phyloP scores from a whole-genome alignment of 2,797 vertebrate species.

The Gymnopithys bicolor region DNA sequence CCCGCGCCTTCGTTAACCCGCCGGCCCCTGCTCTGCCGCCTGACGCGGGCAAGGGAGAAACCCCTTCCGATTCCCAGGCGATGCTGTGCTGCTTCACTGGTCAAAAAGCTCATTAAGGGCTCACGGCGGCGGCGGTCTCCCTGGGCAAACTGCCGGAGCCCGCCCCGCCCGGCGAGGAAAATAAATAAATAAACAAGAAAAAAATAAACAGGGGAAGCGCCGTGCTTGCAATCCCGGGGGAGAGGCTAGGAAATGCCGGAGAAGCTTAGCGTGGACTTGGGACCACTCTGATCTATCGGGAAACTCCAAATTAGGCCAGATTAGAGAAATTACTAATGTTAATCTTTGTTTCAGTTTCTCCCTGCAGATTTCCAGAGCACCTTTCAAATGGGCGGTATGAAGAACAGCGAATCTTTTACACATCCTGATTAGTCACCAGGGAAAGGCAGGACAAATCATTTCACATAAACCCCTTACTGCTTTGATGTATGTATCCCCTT shows the following conservation, averaged over 20 bases:
- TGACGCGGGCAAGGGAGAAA: not conserved
- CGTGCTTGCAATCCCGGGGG: not conserved
- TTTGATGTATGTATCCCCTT: conserved; percentile 60
- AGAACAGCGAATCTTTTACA: not conserved
- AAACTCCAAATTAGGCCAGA: not conserved
- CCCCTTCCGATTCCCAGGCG: conserved; percentile 31
- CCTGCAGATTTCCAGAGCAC: not conserved
- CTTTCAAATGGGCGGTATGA: not conserved
- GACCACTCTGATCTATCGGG: not conserved
- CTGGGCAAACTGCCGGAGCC: not conserved
- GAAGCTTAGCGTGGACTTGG: not conserved
- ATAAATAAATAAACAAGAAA: conserved; percentile 1
- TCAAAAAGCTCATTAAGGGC: conserved; percentile 49
- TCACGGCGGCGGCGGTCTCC: not conserved
- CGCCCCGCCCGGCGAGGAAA: not conserved
- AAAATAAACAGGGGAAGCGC: not conserved
- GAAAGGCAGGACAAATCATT: conserved; percentile 41
- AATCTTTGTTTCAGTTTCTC: not conserved
- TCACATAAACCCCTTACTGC: conserved; percentile 36
- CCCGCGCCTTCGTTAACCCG: conserved; percentile 37
- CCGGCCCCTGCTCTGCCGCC: not conserved
- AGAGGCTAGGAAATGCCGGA: not conserved
- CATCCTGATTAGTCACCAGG: conserved; percentile 44
- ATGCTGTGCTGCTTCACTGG: conserved; percentile 46
- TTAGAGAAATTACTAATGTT: not conserved